Percentiles rank a stretch among this genome's conserved stretches.
Evolutionary conservation across 2,113 vertebrate genomes (phyloP).

Genomic region (Atrichornis clamosus): DNA sequence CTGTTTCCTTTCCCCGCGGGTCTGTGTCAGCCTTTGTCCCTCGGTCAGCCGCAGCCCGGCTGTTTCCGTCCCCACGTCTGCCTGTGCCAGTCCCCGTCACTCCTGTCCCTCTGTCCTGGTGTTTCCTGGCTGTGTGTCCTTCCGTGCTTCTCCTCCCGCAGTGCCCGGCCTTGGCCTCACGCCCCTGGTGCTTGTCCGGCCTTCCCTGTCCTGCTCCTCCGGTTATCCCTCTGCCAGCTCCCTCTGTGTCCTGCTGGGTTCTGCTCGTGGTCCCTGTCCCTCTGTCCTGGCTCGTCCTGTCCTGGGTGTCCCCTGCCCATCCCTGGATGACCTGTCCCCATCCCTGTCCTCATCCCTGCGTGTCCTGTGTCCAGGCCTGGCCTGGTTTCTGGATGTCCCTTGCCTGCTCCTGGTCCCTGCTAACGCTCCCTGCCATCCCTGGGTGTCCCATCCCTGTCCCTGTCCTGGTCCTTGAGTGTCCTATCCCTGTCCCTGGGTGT

Average conservation of each 20-base stretch:
- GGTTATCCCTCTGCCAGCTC: background rate
- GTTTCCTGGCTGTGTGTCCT: background rate
- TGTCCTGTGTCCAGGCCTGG: background rate
- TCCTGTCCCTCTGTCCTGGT: background rate
- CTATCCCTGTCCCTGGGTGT: too few species aligned
- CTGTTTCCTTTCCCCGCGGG: background rate
- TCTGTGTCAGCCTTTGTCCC: constrained; percentile 13
- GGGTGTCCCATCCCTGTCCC: background rate
- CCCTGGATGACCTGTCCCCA: background rate
- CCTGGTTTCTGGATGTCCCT: background rate
- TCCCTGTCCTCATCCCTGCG: too few species aligned
- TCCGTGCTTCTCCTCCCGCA: fast-evolving
- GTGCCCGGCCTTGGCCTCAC: background rate
- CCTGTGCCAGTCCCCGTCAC: background rate
- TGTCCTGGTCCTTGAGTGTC: background rate
- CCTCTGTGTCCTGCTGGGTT: fast-evolving
- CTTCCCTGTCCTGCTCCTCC: background rate
- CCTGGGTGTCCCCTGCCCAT: background rate
- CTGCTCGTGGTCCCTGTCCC: background rate
- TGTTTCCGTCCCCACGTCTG: background rate
- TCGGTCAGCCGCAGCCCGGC: background rate
- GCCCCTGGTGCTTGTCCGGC: fast-evolving
- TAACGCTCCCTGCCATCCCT: background rate
- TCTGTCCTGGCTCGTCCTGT: background rate
- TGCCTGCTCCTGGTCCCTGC: background rate